Evolutionary conservation across 1,140 invertebrate species (phyloP), one percentile per base, ranked within the genome.

Genomic region (Brachionus rubens): DNA sequence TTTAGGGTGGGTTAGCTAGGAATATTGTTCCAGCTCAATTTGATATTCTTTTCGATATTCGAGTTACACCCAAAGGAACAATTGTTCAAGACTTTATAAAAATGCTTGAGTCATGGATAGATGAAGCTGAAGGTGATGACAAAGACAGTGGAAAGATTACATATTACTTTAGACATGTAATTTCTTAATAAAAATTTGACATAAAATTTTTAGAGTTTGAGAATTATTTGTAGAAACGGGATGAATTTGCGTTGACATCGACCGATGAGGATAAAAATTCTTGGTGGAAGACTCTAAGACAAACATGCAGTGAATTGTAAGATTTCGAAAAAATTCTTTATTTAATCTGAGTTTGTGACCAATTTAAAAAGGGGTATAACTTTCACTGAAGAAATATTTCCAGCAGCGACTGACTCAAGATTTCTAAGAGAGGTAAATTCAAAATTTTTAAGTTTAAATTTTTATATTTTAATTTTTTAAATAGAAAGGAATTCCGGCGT

Each of bases 21-120:
- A 98, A 98, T 85, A 92, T 97, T 2, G 87, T 97, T 59, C 95
- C 95, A 0, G 88, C 90, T 48, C 87, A 91, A 80, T 81, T 96
- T 24, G 86, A 84, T 0, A 90, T 89, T 0, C 86, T 19, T 19
- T 77, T 77, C 41, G 76, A 77, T 46, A 50, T 47, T 52, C 59
- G 76, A 19, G 43, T 77, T 24, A 28, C 59, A 30, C 76, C 76
- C 24, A 65, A 65, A 19, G 40, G 26, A 9, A 56, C 36, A 19
- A 86, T 92, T 82, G 87, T 90, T 26, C 82, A 84, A 0, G 87
- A 89, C 77, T 90, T 95, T 80, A 90, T 93, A 81, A 84, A 87
- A 3, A 89, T 86, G 82, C 88, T 96, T 12, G 79, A 89, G 16
- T 80, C 86, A 54, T 95, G 92, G 91, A 92, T 90, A 79, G 83